phyloP scores from a whole-genome alignment of 2,888 invertebrate genomes.

The Megamerina dolium region DNA sequence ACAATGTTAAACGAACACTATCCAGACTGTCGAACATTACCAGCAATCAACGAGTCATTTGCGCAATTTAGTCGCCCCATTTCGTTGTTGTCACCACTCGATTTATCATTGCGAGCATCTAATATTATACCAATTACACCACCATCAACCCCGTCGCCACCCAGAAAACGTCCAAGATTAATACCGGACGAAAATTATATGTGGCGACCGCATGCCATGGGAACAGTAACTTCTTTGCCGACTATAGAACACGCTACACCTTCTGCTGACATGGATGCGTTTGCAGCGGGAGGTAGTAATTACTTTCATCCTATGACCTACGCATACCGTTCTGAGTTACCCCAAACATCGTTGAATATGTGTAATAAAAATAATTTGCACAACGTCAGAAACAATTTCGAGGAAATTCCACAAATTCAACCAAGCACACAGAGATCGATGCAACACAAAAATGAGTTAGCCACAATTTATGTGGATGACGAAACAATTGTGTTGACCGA shows the following conservation, averaged over 20 bases:
- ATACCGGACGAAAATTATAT: slow-evolving; percentile 39
- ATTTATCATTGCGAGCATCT: slow-evolving; percentile 44
- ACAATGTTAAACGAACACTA: slow-evolving; percentile 35
- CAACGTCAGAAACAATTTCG: slow-evolving; percentile 28
- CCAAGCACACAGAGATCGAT: slow-evolving; percentile 11
- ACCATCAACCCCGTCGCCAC: slow-evolving; percentile 49
- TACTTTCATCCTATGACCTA: slow-evolving; percentile 21
- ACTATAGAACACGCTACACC: slow-evolving; percentile 3
- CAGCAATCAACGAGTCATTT: slow-evolving; percentile 47
- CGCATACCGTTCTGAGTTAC: slow-evolving; percentile 10
- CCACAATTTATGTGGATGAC: slow-evolving; percentile 35
- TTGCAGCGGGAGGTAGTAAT: slow-evolving; percentile 10
- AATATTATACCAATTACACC: slow-evolving; percentile 47
- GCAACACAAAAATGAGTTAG: slow-evolving; percentile 18
- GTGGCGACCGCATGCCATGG: slow-evolving; percentile 42
- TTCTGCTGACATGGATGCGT: neutral
- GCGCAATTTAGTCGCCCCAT: slow-evolving; percentile 39
- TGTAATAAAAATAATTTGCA: slow-evolving; percentile 16
- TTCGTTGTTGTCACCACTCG: slow-evolving; percentile 41
- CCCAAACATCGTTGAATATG: slow-evolving; percentile 8
- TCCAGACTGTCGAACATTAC: slow-evolving; percentile 39
- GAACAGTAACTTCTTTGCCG: slow-evolving; percentile 17
- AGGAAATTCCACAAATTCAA: slow-evolving; percentile 26
- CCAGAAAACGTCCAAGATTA: slow-evolving; percentile 44
- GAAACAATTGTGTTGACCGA: slow-evolving; percentile 49